These are phyloP conservation scores for Amphibalanus amphitrite DNA, from an alignment of 1,140 invertebrate genomes.

Conservation along the genomic window DNA sequence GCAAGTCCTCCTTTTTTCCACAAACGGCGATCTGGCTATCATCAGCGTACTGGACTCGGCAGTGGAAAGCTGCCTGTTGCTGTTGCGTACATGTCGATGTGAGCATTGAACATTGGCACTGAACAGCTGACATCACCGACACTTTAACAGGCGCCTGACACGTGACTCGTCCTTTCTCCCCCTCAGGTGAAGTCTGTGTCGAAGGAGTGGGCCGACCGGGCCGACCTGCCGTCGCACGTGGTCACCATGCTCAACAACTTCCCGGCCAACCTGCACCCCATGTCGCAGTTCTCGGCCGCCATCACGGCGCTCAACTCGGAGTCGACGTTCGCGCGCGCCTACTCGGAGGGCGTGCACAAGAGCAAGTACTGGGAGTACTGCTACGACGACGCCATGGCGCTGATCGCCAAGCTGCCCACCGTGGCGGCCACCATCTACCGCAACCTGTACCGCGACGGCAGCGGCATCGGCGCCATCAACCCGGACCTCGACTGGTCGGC, in stretches of 20 bases:
- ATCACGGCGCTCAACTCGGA: conserved; percentile 83
- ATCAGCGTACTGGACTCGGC: too few relatives aligned
- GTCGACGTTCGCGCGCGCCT: conserved; percentile 84
- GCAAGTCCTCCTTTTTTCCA: too few relatives aligned
- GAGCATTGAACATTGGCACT: too few relatives aligned
- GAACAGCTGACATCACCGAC: too few relatives aligned
- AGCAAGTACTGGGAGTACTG: conserved; percentile 71
- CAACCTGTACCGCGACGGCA: conserved; percentile 61
- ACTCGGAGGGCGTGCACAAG: conserved; percentile 67
- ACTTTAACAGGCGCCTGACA: too few relatives aligned
- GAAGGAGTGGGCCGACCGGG: conserved; percentile 77
- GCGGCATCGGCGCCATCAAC: conserved; percentile 72
- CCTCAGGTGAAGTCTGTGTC: conserved; percentile 49
- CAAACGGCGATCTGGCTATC: too few relatives aligned
- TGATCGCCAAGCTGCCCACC: conserved; percentile 88
- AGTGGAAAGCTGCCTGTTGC: too few relatives aligned
- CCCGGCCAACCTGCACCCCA: conserved; percentile 81
- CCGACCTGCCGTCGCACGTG: conserved; percentile 77
- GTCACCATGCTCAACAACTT: conserved; percentile 89
- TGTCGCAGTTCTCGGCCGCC: conserved; percentile 88
- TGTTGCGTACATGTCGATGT: too few relatives aligned
- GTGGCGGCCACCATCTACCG: conserved; percentile 89
- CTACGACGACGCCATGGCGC: conserved; percentile 89
- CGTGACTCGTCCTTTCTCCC: neutral
- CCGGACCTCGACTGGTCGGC: conserved; percentile 79